These are phyloP conservation scores for Ibycter americanus DNA, from an alignment of 2,797 vertebrate species.

Conservation along the genomic window DNA sequence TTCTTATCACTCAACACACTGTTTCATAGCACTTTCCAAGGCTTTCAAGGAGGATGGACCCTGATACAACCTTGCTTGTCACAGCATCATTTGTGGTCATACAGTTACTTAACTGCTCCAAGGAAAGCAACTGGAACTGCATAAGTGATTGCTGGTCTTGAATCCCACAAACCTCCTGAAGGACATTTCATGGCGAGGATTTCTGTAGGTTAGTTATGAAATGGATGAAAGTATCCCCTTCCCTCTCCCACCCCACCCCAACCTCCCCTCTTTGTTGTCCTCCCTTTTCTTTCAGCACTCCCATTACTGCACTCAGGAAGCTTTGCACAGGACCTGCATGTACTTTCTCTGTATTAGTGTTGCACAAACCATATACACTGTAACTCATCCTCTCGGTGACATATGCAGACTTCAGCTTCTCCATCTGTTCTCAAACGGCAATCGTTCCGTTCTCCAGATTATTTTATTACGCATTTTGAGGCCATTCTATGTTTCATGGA, in stretches of 20 bases:
- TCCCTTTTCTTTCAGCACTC: neutral
- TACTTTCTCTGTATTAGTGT: neutral
- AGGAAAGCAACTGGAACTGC: neutral
- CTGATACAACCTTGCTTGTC: neutral
- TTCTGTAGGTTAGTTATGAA: neutral
- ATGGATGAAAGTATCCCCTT: neutral
- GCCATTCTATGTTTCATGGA: neutral
- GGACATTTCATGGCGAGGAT: neutral
- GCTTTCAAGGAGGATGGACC: neutral
- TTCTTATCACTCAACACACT: neutral
- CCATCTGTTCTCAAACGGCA: neutral
- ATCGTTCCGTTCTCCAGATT: neutral
- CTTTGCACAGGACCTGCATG: neutral
- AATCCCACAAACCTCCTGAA: neutral
- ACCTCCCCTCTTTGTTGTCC: neutral
- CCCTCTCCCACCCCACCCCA: neutral
- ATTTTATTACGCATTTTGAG: neutral
- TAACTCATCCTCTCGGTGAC: neutral
- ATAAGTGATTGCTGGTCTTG: neutral
- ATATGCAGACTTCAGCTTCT: neutral
- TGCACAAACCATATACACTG: neutral
- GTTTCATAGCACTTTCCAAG: neutral
- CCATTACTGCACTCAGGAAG: neutral
- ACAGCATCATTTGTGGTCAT: neutral
- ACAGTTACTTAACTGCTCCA: neutral